Base-by-base conservation (phyloP, 2,888 invertebrate species). In the Salticus scenicus region DNA sequence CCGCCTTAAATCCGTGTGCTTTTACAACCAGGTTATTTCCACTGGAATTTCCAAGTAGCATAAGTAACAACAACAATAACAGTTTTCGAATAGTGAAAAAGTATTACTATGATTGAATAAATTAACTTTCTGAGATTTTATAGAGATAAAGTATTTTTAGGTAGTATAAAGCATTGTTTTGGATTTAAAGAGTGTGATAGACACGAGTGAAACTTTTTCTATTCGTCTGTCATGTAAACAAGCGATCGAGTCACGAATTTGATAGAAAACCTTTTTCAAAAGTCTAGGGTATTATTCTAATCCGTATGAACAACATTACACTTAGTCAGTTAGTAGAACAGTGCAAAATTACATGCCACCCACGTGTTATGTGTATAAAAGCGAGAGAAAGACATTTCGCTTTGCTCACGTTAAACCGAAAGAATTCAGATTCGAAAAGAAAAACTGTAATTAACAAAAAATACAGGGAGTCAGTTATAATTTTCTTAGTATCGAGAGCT, bases 401-500 rank as follows among this genome's bases (percentile, higher is more conserved):
- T 51, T 47, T 37, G 71, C 78, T 41, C 63, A 37, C 24, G 51
- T 70, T 69, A 33, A 37, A n/a, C 14, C 37, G 17, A 69, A 33
- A 77, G n/a, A 69, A 70, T 70, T 57, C 57, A 14, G 31, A 33
- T 17, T 30, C 31, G 4, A 63, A 80, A 51, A 33, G 33, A 30
- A 66, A 80, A 31, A 20, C 27, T 63, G 69, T 70, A 67, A 74
- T 64, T 74, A 73, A 57, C 31, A 57, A 63, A 27, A 70, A 47
- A 33, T 37, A 20, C 12, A 63, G 27, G 41, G 27, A 69, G 71
- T 28, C 71, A 57, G 67, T 77, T 76, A 78, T 78, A 70, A 78
- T 71, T 78, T 78, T 42, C 37, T 27, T 47, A 20, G 42, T 67
- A 28, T 74, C 33, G 57, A 66, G 24, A 27, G 30, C 81, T 81